These are phyloP conservation scores for Corythornis vintsioides DNA, from an alignment of 2,113 vertebrate species.

Conservation along the genomic window DNA sequence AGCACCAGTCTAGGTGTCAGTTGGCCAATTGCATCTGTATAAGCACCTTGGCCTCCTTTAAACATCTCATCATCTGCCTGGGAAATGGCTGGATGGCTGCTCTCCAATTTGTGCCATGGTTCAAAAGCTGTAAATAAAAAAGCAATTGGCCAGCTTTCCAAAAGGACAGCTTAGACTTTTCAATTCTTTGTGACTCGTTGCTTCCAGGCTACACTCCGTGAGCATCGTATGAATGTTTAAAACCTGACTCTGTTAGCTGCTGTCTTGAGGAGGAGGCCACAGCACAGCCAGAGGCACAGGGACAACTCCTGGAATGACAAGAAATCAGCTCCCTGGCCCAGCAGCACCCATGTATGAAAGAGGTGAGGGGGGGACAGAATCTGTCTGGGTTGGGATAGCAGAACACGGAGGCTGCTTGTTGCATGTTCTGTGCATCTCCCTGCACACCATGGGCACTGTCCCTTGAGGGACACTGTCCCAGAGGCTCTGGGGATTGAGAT, in stretches of 20 bases:
- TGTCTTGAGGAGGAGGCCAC: slow-evolving; percentile 26
- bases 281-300: background rate
- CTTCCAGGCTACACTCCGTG: slow-evolving; percentile 32
- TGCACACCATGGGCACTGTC: background rate
- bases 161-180: slow-evolving; percentile 63
- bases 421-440: background rate
- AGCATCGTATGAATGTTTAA: slow-evolving; percentile 46
- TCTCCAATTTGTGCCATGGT: slow-evolving; percentile 71
- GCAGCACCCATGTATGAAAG: accelerated
- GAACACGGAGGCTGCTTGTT: background rate
- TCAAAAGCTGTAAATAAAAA: slow-evolving; percentile 69
- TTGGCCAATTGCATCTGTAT: slow-evolving; percentile 31
- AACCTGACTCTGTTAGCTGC: slow-evolving; percentile 1
- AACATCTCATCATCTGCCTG: slow-evolving; percentile 67
- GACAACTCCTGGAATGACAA: background rate
- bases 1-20: slow-evolving; percentile 28
- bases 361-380: background rate
- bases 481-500: background rate
- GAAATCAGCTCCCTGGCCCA: background rate
- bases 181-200: slow-evolving; percentile 29
- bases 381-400: background rate
- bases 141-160: slow-evolving; percentile 64
- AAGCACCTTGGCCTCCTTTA: slow-evolving; percentile 55
- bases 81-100: slow-evolving; percentile 56
- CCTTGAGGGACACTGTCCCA: background rate